Evolutionary conservation across 1,140 invertebrate species (phyloP), one percentile per base, ranked within the genome.

Genomic region (Aricia agestis): DNA sequence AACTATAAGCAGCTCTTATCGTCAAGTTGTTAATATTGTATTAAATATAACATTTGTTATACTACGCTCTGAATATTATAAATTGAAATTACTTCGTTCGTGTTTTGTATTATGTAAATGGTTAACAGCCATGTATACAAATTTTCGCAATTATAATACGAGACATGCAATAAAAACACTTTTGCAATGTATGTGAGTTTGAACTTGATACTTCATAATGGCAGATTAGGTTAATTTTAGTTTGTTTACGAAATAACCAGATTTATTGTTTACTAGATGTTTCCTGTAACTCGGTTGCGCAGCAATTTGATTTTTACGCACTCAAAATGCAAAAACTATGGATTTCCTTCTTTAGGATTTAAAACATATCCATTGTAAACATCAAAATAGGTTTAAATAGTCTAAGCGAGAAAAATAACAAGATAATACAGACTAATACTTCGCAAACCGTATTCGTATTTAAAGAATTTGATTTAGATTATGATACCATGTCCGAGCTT

Each of bases 1-100:
- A 67, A 74, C 45, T 68, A 32, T 6, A 52, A 52, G 45, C 5
- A 59, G 69, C 59, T 67, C 74, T 76, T 77, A 74, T 71, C 72
- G 17, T n/a, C 18, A 0, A 59, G 31, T 57, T 65, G 59, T 70
- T 45, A 66, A 31, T 63, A 19, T 63, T 63, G 45, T 52, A 19
- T 63, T 63, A 25, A 19, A 63, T 36, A 59, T 18, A 17, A 59
- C 17, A 42, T 58, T 59, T 25, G 25, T 59, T 59, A 59, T 59
- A 59, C 2, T 63, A 25, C 59, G 59, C 59, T 63, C 59, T 19
- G 59, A 63, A 63, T 19, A 4, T 63, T 63, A 63, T 63, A 63
- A 63, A 11, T 19, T 63, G 59, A 63, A 63, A 63, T 63, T 63
- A 63, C 18, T 9, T 63, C 25, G 45, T 52, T 52, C 45, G 9